A percentile compares a stretch with the other conserved stretches of the same genome.
These are phyloP conservation scores for pig (Sus scrofa) DNA, from an alignment of 2,113 vertebrate species.

Conservation along the genomic window T2T-Sscrofa CM000830.6:7820001-7820500, in stretches of 20 bases:
- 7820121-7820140: not conserved
- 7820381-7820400: not conserved
- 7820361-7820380: not conserved
- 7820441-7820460: not conserved
- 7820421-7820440: not conserved
- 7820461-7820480: not conserved
- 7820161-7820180: not conserved
- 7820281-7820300: not conserved
- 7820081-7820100: not conserved
- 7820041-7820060: not conserved
- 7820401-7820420: not conserved
- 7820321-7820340: no score
- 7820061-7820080: not conserved
- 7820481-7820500: accelerated
- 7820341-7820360: not conserved
- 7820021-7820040: not conserved
- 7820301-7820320: not conserved
- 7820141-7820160: accelerated
- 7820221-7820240: accelerated
- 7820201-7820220: accelerated
- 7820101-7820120: not conserved
- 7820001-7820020: not conserved
- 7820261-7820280: not conserved
- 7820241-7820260: not conserved
- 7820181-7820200: no score